Conservation (phyloP, 2,888 invertebrate genomes). For the Erannis defoliaria region DNA sequence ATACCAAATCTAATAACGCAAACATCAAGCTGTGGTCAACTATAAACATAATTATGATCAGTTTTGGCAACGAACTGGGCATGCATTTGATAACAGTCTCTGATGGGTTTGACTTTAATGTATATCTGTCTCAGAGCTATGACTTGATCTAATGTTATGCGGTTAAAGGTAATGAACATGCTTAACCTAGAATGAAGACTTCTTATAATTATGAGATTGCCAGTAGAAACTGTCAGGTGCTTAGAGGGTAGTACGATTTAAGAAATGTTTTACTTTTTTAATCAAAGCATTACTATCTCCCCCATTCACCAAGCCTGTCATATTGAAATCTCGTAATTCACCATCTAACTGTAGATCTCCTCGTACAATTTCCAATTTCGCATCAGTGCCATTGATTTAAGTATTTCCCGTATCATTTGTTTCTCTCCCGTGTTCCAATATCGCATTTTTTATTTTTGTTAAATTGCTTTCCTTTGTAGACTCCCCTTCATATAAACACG, state of each 20-base stretch:
- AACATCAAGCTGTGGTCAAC: no score
- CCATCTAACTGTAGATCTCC: slow-evolving; percentile 51
- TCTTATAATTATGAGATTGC: no score
- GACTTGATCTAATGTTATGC: no score
- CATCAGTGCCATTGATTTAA: slow-evolving; percentile 83
- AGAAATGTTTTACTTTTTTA: slow-evolving; percentile 7
- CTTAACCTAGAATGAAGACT: no score
- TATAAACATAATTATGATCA: no score
- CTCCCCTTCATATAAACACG: slow-evolving; percentile 75
- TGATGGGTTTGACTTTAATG: no score
- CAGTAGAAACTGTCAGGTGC: no score
- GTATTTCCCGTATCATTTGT: slow-evolving; percentile 85
- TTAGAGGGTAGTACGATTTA: neutral
- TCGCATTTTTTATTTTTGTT: slow-evolving; percentile 81
- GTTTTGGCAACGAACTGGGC: no score
- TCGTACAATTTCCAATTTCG: slow-evolving; percentile 68
- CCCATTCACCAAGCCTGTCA: slow-evolving; percentile 29
- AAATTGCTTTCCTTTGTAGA: slow-evolving; percentile 84
- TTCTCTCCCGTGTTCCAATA: slow-evolving; percentile 72
- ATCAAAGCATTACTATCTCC: slow-evolving; percentile 15
- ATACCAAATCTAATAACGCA: no score
- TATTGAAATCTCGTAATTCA: slow-evolving; percentile 56
- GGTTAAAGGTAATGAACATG: no score
- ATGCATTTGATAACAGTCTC: no score
- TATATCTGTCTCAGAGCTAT: no score